Conservation (phyloP, 2,797 vertebrate genomes). For the Alexandromys oeconomus region DNA sequence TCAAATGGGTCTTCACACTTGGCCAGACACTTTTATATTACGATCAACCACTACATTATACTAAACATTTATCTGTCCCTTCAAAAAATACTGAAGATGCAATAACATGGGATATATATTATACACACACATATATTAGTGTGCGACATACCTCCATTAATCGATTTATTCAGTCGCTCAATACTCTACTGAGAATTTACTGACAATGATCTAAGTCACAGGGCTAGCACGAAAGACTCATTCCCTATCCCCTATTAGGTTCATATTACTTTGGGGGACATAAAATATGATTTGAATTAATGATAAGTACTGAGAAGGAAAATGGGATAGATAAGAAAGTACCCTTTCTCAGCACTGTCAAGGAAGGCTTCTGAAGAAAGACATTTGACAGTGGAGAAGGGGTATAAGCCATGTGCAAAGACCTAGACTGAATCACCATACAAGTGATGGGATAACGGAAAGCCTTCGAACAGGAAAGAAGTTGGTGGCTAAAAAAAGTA, state of each 20-base stretch:
- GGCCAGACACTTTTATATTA: background rate
- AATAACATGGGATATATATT: background rate
- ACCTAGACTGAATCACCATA: background rate
- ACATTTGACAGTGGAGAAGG: background rate
- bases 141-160: background rate
- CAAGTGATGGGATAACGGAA: background rate
- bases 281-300: background rate
- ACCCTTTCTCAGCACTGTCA: background rate
- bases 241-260: background rate
- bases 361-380: constrained; percentile 36
- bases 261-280: background rate
- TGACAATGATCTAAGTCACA: background rate
- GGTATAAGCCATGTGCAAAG: background rate
- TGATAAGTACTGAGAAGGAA: background rate
- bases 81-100: background rate
- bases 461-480: background rate
- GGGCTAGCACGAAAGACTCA: background rate
- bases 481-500: background rate
- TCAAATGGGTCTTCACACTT: background rate
- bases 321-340: background rate
- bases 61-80: constrained; percentile 25
- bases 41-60: background rate
- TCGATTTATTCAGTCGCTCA: background rate
- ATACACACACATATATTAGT: background rate
- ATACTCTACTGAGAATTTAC: background rate